Evolutionary conservation across 2,113 vertebrate species (phyloP).

Genomic region (Cromileptes altivelis): DNA sequence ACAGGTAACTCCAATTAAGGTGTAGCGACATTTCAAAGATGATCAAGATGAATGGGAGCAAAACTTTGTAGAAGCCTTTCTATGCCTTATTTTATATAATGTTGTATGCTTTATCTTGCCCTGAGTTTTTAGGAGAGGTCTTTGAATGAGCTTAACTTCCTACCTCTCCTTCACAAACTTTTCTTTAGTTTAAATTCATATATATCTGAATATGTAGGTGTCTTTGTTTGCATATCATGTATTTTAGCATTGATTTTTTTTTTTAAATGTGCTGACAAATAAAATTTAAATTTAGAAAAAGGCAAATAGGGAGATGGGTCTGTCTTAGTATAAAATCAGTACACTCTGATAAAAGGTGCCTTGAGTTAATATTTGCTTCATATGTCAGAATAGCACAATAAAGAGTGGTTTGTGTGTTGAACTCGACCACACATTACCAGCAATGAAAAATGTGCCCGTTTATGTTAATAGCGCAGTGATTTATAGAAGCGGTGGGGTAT

Average conservation of each 20-base stretch:
- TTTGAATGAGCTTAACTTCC: neutral
- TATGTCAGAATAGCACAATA: neutral
- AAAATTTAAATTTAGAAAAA: neutral
- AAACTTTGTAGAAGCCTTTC: too few relatives aligned
- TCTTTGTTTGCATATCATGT: neutral
- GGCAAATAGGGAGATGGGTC: neutral
- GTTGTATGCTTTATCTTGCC: neutral
- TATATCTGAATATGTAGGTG: neutral
- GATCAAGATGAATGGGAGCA: too few relatives aligned
- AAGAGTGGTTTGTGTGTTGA: neutral
- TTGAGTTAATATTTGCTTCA: too few relatives aligned
- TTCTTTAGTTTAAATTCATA: neutral
- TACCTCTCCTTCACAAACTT: neutral
- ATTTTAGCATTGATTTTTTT: neutral
- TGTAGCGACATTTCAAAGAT: too few relatives aligned
- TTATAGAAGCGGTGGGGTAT: neutral
- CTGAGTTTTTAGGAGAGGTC: neutral
- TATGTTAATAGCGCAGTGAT: neutral
- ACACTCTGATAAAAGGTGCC: neutral
- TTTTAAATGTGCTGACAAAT: neutral
- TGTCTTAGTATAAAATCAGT: neutral
- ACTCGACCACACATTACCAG: neutral
- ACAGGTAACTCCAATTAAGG: too few relatives aligned
- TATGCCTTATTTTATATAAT: neutral
- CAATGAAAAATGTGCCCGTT: constrained; percentile 4